Conservation (phyloP, 1,140 invertebrate species). For the Drosophila setifemur region DNA sequence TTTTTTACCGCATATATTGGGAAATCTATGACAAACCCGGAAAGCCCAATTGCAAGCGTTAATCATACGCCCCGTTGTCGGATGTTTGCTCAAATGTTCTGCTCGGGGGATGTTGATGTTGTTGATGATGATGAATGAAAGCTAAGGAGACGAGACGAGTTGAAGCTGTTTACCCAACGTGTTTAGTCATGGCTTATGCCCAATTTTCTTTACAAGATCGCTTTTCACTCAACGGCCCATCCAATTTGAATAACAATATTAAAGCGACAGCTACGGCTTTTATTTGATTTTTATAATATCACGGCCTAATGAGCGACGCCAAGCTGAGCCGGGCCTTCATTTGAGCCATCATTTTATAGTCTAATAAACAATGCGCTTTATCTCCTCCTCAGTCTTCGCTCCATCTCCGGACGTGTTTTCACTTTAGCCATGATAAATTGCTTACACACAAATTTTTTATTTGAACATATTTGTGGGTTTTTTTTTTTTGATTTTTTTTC, state of each 20-base stretch:
- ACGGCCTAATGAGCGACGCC: constrained; percentile 54
- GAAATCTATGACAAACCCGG: too few species aligned
- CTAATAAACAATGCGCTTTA: constrained; percentile 68
- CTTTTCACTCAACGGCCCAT: constrained; percentile 39
- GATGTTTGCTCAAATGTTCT: constrained; percentile 64
- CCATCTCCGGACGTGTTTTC: constrained; percentile 61
- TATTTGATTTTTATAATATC: constrained; percentile 55
- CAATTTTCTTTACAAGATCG: constrained; percentile 49
- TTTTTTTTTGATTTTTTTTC: constrained; percentile 31
- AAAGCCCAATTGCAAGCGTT: background rate
- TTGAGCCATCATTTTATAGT: constrained; percentile 63
- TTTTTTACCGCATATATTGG: too few species aligned
- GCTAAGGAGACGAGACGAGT: constrained; percentile 2
- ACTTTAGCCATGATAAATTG: constrained; percentile 74
- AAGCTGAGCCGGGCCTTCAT: constrained; percentile 3
- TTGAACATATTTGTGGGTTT: too few species aligned
- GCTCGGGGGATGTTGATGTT: constrained; percentile 5
- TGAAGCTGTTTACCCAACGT: constrained; percentile 22
- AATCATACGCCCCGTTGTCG: constrained; percentile 54
- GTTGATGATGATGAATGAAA: constrained; percentile 13
- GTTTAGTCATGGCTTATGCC: constrained; percentile 52
- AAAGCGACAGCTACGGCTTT: constrained; percentile 27
- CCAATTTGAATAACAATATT: constrained; percentile 57
- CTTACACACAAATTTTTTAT: constrained; percentile 49
- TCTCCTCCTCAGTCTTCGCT: constrained; percentile 21